phyloP scores from a whole-genome alignment of 2,888 invertebrate genomes.

The Oxystoma pomonae region DNA sequence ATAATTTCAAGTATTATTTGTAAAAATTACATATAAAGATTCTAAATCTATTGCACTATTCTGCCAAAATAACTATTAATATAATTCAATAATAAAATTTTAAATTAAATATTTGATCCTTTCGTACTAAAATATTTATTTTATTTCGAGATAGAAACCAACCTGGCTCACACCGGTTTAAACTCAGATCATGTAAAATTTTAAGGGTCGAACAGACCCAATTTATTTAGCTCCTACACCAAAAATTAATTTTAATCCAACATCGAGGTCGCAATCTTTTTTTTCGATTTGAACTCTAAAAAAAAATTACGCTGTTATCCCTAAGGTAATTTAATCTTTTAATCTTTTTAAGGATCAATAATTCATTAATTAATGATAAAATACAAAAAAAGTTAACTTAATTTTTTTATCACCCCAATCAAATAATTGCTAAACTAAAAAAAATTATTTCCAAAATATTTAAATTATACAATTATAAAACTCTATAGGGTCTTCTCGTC shows the following conservation, averaged over 20 bases:
- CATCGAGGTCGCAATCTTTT: slow-evolving; percentile 83
- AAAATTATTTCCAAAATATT: slow-evolving; percentile 38
- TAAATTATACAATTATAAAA: slow-evolving; percentile 49
- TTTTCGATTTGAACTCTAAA: slow-evolving; percentile 69
- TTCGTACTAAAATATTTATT: slow-evolving; percentile 70
- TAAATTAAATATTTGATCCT: slow-evolving; percentile 63
- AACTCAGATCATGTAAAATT: slow-evolving; percentile 86
- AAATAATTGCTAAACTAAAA: slow-evolving; percentile 49
- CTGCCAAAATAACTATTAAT: slow-evolving; percentile 56
- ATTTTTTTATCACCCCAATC: slow-evolving; percentile 64
- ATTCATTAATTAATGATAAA: slow-evolving; percentile 47
- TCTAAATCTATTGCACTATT: slow-evolving; percentile 69
- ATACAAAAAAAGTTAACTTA: slow-evolving; percentile 53
- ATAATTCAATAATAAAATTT: slow-evolving; percentile 47
- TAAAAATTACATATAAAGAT: slow-evolving; percentile 58
- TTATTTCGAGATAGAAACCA: slow-evolving; percentile 73
- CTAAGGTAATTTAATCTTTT: slow-evolving; percentile 73
- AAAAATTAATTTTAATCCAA: slow-evolving; percentile 73
- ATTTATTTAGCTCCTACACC: slow-evolving; percentile 62
- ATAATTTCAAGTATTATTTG: slow-evolving; percentile 54
- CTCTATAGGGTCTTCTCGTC: slow-evolving; percentile 80
- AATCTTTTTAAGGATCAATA: slow-evolving; percentile 57
- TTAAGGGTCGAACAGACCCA: slow-evolving; percentile 80
- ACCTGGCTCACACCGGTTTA: slow-evolving; percentile 82
- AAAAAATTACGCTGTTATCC: slow-evolving; percentile 82